phyloP scores from a whole-genome alignment of 2,797 vertebrate genomes.

The Lepus townsendii region DNA sequence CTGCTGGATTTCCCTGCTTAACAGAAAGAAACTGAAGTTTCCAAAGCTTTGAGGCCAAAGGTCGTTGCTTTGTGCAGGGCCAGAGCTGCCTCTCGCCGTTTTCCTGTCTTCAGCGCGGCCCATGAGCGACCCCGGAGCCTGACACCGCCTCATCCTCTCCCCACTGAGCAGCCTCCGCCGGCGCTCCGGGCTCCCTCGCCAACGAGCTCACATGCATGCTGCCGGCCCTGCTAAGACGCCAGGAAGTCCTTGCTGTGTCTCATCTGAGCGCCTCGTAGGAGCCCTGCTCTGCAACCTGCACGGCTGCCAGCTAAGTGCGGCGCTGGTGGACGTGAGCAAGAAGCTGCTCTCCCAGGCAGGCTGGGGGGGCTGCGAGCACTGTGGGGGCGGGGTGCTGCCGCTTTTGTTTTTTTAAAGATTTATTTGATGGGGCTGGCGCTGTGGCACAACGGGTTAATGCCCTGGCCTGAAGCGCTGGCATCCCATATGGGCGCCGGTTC shows the following conservation, averaged over 20 bases:
- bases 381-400: neutral
- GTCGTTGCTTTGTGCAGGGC: neutral
- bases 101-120: neutral
- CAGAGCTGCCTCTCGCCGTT: neutral
- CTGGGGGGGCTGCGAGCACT: constrained; percentile 16
- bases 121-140: neutral
- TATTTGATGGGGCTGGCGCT: too few species aligned
- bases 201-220: neutral
- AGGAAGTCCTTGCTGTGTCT: neutral
- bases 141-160: neutral
- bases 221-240: neutral
- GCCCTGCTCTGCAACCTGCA: neutral
- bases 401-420: too few species aligned
- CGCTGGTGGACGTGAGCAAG: neutral
- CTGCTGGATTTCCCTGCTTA: neutral
- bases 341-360: neutral
- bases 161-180: too few species aligned
- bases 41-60: neutral
- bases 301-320: neutral
- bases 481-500: too few species aligned
- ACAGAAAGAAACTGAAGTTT: neutral
- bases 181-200: neutral
- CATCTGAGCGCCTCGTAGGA: neutral
- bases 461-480: too few species aligned
- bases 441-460: too few species aligned